phyloP scores from a whole-genome alignment of 2,113 vertebrate genomes.

The Xenopus laevis region DNA sequence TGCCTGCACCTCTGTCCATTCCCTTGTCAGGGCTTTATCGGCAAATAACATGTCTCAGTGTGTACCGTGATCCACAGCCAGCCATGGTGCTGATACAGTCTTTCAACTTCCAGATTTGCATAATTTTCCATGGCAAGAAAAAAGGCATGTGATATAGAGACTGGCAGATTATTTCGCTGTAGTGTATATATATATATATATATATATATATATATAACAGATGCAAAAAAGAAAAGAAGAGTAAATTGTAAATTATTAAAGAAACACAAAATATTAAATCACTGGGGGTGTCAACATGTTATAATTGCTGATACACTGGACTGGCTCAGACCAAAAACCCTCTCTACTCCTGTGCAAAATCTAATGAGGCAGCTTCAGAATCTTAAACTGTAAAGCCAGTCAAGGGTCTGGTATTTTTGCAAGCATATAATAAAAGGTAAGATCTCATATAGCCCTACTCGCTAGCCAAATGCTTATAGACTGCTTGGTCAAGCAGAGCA shows the following conservation, averaged over 20 bases:
- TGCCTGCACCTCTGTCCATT: slow-evolving; percentile 10
- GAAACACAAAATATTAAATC: too few species aligned
- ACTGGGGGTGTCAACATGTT: too few species aligned
- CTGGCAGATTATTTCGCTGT: too few species aligned
- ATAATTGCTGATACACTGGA: too few species aligned
- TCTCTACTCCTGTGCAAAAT: too few species aligned
- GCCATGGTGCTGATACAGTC: slow-evolving; percentile 7
- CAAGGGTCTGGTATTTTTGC: background rate
- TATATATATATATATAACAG: too few species aligned
- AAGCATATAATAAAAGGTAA: background rate
- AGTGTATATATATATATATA: too few species aligned
- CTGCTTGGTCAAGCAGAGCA: slow-evolving; percentile 23
- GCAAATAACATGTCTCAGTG: slow-evolving; percentile 3
- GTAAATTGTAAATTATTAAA: too few species aligned
- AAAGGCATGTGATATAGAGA: too few species aligned
- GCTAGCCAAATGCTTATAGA: background rate
- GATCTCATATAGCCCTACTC: background rate
- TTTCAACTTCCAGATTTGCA: slow-evolving; percentile 9
- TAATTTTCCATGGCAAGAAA: background rate
- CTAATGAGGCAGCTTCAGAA: background rate
- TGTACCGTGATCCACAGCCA: slow-evolving; percentile 9
- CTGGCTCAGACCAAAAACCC: too few species aligned
- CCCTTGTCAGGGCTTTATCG: slow-evolving; percentile 12
- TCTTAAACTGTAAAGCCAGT: background rate
- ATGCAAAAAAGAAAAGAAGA: too few species aligned